Evolutionary conservation across 35 echinoderm and acorn worm species (phyloP), one percentile per base, ranked within the genome.

Genomic region (Amphiura filiformis): DNA sequence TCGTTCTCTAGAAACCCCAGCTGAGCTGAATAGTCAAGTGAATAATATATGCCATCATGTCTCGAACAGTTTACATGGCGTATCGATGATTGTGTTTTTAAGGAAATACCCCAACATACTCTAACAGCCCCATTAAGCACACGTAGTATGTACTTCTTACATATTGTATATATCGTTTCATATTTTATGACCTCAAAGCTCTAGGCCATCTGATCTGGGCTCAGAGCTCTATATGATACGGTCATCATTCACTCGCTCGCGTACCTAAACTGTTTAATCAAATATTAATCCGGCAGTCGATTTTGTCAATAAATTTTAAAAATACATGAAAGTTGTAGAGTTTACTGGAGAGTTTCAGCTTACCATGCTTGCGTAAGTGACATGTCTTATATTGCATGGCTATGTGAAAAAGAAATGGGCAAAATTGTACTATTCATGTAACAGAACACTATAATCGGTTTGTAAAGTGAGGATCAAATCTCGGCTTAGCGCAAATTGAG

Each of bases 291-390:
- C 61, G 11, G 28, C 61, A 70, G 61, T 70, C 61, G 28, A 70
- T 70, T 70, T 70, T 70, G 61, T 70, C 61, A 70, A 70, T 70
- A 70, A 70, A 70, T 70, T 70, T 52, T 70, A 70, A 70, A 70
- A 11, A n/a, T 70, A 70, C 61, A 70, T 70, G 61, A 70, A 70
- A n/a, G 44, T 52, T 70, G 61, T 47, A 5, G 61, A 70, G 61
- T 47, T n/a, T 47, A 47, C 17, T 47, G 41, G 41, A 17, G 41
- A 47, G 41, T 47, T 47, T 47, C 41, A 47, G 41, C 26, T 70
- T 26, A 70, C 61, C 1, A 13, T n/a, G n/a, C n/a, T n/a, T n/a
- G n/a, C n/a, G n/a, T 70, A 11, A 70, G 61, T 30, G 15, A 70
- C 61, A 70, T 70, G 61, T 18, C 61, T 70, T 70, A 23, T n/a